Evolutionary conservation across 2,113 vertebrate species (phyloP).

Genomic region (Capricornis sumatraensis): DNA sequence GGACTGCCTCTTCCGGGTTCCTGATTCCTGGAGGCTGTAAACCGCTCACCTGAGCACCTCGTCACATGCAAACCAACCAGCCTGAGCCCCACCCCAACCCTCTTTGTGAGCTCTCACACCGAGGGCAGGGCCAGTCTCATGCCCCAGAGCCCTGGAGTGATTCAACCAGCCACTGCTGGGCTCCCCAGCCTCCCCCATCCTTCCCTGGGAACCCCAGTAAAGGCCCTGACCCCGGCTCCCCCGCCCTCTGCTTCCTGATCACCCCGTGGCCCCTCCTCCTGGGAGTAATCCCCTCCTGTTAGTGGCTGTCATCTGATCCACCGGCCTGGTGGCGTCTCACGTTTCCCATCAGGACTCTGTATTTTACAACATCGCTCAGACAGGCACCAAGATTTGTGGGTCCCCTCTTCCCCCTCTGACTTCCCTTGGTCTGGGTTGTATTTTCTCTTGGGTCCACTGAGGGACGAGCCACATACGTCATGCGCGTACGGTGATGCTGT

Average conservation of each 20-base stretch:
- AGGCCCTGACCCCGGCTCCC: background rate
- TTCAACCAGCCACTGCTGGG: background rate
- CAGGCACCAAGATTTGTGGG: background rate
- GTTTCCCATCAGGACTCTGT: background rate
- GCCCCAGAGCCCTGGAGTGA: background rate
- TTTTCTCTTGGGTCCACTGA: background rate
- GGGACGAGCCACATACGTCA: fast-evolving
- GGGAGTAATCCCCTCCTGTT: background rate
- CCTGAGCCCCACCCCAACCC: background rate
- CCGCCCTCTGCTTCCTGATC: background rate
- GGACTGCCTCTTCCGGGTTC: background rate
- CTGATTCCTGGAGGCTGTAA: background rate
- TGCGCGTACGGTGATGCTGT: fast-evolving
- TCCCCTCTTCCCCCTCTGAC: background rate
- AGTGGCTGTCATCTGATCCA: background rate
- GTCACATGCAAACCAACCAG: background rate
- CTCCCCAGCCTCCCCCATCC: background rate
- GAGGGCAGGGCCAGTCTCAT: background rate
- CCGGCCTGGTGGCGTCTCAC: fast-evolving
- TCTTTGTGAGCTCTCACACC: background rate
- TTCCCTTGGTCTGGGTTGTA: background rate
- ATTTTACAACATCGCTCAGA: background rate
- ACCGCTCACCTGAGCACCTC: fast-evolving
- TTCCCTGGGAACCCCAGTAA: background rate
- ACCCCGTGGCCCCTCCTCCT: background rate